Conservation (phyloP, 1,140 invertebrate genomes). For the Lordiphosa clarofinis region DNA sequence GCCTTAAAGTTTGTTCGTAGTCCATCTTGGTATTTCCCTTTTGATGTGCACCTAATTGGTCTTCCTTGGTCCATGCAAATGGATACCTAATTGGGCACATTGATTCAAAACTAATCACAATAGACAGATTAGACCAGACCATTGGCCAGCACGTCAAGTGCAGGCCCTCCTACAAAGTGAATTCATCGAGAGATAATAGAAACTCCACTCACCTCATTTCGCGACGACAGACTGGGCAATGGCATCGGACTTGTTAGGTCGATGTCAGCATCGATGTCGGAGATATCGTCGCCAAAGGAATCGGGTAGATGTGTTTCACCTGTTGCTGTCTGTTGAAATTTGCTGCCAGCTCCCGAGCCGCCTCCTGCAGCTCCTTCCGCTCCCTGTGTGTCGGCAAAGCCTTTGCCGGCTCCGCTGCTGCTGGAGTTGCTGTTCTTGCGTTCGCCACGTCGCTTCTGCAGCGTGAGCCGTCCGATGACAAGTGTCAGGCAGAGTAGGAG, state of each 20-base stretch:
- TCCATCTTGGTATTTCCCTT: too few relatives aligned
- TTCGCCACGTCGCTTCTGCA: conserved; percentile 82
- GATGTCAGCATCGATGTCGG: conserved; percentile 87
- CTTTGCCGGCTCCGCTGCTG: conserved; percentile 34
- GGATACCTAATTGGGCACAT: too few relatives aligned
- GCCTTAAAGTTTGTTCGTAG: too few relatives aligned
- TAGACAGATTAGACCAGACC: conserved; percentile 5
- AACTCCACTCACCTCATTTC: conserved; percentile 56
- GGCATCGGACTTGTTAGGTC: conserved; percentile 84
- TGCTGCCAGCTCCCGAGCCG: conserved; percentile 43
- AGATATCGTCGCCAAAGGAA: conserved; percentile 86
- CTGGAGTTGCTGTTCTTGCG: conserved; percentile 71
- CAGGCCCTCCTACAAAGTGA: not conserved
- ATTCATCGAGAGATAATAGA: conserved; percentile 8
- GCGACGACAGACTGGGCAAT: conserved; percentile 78
- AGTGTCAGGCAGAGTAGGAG: conserved; percentile 85
- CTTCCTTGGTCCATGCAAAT: too few relatives aligned
- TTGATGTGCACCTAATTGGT: too few relatives aligned
- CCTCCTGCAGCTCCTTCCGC: conserved; percentile 13
- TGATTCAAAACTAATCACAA: not conserved
- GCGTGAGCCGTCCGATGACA: conserved; percentile 84
- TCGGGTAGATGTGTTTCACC: conserved; percentile 84
- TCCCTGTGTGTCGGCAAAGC: conserved; percentile 29
- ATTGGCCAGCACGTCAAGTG: not conserved
- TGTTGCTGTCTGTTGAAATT: conserved; percentile 81